A percentile compares a stretch with the other conserved stretches of the same genome.
Conservation (phyloP, 2,113 vertebrate genomes). For the Scartelaos histophorus region DNA sequence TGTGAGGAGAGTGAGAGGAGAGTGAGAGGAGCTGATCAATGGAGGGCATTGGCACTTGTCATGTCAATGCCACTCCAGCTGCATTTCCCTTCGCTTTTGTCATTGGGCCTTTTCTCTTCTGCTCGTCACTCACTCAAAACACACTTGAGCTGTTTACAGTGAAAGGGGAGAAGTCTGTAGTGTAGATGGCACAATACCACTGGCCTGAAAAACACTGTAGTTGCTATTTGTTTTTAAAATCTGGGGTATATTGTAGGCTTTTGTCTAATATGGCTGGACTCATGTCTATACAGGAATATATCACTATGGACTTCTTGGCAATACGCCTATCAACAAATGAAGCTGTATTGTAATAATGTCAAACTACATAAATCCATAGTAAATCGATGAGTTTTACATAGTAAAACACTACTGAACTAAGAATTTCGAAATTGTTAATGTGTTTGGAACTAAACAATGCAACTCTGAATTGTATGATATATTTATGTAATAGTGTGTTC, state of each 20-base stretch:
- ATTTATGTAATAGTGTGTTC: not conserved
- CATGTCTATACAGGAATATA: no score
- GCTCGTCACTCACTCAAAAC: constrained; percentile 66
- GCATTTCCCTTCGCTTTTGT: constrained; percentile 69
- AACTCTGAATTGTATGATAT: no score
- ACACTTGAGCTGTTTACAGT: constrained; percentile 25
- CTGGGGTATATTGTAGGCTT: not conserved
- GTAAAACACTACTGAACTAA: no score
- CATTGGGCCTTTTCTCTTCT: constrained; percentile 54
- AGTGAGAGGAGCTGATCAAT: constrained; percentile 76
- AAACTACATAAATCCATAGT: no score
- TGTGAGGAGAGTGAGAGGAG: constrained; percentile 68
- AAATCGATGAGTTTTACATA: no score
- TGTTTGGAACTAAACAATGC: no score
- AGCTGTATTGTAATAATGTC: no score
- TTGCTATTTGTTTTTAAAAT: not conserved
- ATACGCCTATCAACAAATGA: no score
- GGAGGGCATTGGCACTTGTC: constrained; percentile 74
- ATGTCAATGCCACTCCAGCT: constrained; percentile 73
- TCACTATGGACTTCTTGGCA: no score
- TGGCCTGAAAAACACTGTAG: not conserved
- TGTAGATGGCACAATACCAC: constrained; percentile 7
- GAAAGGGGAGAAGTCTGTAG: constrained; percentile 45
- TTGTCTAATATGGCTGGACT: not conserved
- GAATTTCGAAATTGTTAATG: no score